Evolutionary conservation across 2,113 vertebrate genomes (phyloP).

Genomic region (Pseudorhombus dupliciocellatus): DNA sequence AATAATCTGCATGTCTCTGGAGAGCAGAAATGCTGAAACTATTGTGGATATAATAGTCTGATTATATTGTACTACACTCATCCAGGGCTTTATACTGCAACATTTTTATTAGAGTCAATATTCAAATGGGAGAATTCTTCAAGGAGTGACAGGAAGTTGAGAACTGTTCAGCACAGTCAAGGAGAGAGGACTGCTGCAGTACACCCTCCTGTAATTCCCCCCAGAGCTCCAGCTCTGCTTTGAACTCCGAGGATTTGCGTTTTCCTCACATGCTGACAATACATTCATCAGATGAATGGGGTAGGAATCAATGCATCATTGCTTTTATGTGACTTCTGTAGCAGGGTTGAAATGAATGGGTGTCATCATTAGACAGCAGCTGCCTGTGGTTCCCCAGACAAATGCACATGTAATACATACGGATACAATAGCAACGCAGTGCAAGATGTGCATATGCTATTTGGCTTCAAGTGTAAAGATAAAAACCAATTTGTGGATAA

Average conservation of each 20-base stretch:
- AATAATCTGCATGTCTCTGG: no score
- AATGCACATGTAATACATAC: neutral
- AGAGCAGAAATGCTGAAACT: no score
- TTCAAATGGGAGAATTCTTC: neutral
- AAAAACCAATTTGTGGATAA: neutral
- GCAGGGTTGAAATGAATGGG: conserved; percentile 12
- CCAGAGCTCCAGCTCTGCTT: conserved; percentile 10
- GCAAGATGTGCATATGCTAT: neutral
- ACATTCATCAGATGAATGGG: conserved; percentile 33
- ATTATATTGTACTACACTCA: no score
- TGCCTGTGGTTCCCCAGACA: conserved; percentile 15
- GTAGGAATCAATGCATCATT: conserved; percentile 34
- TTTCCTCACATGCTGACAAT: conserved; percentile 14
- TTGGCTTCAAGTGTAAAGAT: neutral
- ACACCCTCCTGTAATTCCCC: conserved; percentile 7
- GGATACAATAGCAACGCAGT: neutral
- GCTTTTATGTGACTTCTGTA: conserved; percentile 21
- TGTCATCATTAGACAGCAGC: conserved; percentile 21
- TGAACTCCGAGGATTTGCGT: conserved; percentile 22
- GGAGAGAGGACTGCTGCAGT: neutral
- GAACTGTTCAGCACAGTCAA: conserved; percentile 11
- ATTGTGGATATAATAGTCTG: no score
- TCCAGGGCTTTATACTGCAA: neutral
- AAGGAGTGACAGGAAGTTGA: neutral
- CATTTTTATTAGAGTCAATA: neutral